Base-by-base conservation (phyloP, 1,140 invertebrate species). In the Apis dorsata region DNA sequence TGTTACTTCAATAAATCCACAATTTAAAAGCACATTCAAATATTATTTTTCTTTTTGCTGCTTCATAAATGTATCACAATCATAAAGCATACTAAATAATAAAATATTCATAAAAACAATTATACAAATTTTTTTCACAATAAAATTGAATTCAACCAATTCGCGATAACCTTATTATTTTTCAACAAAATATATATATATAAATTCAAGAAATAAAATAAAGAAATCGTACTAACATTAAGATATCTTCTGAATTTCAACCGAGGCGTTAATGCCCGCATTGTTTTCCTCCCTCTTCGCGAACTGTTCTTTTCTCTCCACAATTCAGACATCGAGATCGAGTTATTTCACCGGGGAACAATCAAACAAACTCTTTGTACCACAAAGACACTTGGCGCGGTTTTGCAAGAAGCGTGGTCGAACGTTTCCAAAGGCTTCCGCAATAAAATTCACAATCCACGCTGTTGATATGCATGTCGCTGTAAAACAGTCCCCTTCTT, bases 401-500 rank as follows among this genome's bases (percentile, higher is more conserved):
- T 62, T 75, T 75, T 24, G 10, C 34, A 5, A 57, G 13, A 17
- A 51, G 13, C 44, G 24, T 21, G 51, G 19, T 44, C 63, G 63
- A 15, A 55, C 19, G 63, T 66, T 21, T 28, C 51, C 24, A 34
- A 34, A 21, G 24, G 75, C 49, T 77, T 66, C 51, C n/a, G 60
- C 75, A 78, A 78, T 78, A 68, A 78, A 78, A 78, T 78, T 78
- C 63, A 68, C 51, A 24, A 68, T 78, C 24, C 51, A 34, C 49
- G 12, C 10, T 78, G 51, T n/a, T 44, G 75, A n/a, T 68, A n/a
- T 51, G 63, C 49, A 13, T 66, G 28, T 28, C 2, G 10, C 28
- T 28, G n/a, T 76, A 53, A 76, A 63, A 76, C 17, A 19, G 15
- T 15, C 1, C 21, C 49, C 3, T 28, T 11, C 49, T 49, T 71